Evolutionary conservation across 2,113 vertebrate genomes (phyloP).

Genomic region (Micronycteris hirsuta): DNA sequence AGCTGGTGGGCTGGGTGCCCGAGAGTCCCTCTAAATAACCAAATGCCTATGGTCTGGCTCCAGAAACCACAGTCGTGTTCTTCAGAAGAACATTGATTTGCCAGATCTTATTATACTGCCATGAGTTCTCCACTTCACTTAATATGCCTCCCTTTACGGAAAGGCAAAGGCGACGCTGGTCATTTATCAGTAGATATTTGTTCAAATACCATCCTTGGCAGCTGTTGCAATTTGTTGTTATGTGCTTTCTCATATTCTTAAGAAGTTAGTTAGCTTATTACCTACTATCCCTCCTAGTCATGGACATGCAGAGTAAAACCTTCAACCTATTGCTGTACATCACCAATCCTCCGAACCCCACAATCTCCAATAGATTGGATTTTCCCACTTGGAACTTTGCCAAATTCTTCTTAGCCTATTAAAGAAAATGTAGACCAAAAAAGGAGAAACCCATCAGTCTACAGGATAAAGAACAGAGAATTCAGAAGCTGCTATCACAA

Average conservation of each 20-base stretch:
- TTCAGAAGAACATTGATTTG: conserved; percentile 27
- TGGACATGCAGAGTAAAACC: background rate
- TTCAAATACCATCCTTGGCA: conserved; percentile 3
- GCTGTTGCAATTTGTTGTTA: background rate
- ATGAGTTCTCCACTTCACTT: conserved; percentile 17
- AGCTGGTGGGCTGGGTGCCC: conserved; percentile 37
- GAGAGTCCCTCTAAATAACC: conserved; percentile 10
- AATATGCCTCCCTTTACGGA: conserved; percentile 49
- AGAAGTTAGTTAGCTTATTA: background rate
- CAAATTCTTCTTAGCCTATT: background rate
- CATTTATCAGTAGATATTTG: conserved; percentile 23
- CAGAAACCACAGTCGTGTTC: conserved; percentile 21
- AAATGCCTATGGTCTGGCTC: background rate
- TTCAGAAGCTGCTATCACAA: background rate
- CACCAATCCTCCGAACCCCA: background rate
- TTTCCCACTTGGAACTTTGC: background rate
- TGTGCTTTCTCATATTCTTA: background rate
- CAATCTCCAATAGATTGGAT: fast-evolving
- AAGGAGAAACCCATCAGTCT: background rate
- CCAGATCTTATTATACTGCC: conserved; percentile 23
- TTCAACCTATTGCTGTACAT: fast-evolving
- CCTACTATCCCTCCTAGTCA: background rate
- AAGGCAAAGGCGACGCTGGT: conserved; percentile 19
- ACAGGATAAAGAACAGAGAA: background rate
- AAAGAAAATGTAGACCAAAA: background rate